Evolutionary conservation across 2,113 vertebrate species (phyloP), one percentile per base, ranked within the genome.

Genomic region (Mirounga angustirostris): DNA sequence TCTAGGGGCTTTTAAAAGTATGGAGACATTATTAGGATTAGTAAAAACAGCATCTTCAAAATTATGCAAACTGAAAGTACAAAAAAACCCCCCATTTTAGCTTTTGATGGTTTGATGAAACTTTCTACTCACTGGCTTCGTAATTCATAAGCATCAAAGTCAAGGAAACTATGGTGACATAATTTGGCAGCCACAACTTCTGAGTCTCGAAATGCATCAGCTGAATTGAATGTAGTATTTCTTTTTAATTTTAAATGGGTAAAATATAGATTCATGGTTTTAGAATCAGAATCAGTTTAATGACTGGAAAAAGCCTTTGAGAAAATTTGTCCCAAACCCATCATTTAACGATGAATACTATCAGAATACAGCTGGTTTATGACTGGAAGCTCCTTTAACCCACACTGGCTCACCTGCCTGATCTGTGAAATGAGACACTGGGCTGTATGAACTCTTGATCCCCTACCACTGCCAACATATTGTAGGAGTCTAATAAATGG

Each of bases 271-370:
- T 94, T 54, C 36, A 80, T 56, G 18, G 69, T 14, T 91, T 94
- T 94, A 86, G 78, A 81, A 61, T 82, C 59, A 95, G 78, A 95
- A n/a, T 89, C 63, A 56, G 87, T 46, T 91, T 89, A 97, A 86
- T 78, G 73, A 58, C 78, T 88, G 50, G 86, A 91, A 96, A 81
- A 71, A 94, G 87, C 19, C 46, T 90, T 40, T 82, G 88, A 94
- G 80, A 56, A 95, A 74, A 87, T 71, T 4, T 80, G 59, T 88
- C 74, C 46, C 46, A 65, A 89, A 78, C 15, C 14, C 30, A 22
- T 96, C 12, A 40, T 82, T 94, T 95, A 63, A 36, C 50, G 73
- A 82, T 3, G 21, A 69, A 36, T 3, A 30, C 7, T 18, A 15
- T 16, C 21, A 43, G 43, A 67, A 43, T 58, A 52, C 5, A 67